Evolutionary conservation across 1,140 invertebrate genomes (phyloP).

Genomic region (Arion vulgaris): DNA sequence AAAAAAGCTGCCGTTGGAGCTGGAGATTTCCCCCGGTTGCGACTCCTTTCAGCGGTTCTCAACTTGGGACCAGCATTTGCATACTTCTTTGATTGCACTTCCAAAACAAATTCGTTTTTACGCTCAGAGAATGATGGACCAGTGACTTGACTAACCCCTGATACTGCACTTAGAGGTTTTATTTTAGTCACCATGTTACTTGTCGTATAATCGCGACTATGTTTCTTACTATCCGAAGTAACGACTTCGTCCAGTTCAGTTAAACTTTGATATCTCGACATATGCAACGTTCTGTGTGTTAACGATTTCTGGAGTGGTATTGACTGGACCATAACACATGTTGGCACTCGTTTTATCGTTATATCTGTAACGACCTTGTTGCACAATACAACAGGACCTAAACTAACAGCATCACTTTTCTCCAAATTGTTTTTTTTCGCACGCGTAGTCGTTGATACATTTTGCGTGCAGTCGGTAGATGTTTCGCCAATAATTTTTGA

Average conservation of each 20-base stretch:
- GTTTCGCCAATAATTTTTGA: background rate
- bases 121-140: background rate
- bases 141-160: background rate
- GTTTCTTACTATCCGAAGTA: background rate
- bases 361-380: too few relatives aligned
- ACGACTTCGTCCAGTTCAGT: background rate
- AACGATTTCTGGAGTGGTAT: background rate
- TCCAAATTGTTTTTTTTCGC: background rate
- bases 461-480: background rate
- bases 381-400: too few relatives aligned
- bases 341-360: too few relatives aligned
- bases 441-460: background rate
- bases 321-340: background rate
- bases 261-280: background rate
- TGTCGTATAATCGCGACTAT: background rate
- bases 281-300: background rate
- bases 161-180: background rate
- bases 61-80: background rate
- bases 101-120: background rate
- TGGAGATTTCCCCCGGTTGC: background rate
- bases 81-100: background rate
- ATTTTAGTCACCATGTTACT: background rate
- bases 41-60: background rate
- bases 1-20: background rate
- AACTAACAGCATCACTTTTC: background rate